Evolutionary conservation across 1,140 invertebrate genomes (phyloP).

Genomic region (Psix sp.): DNA sequence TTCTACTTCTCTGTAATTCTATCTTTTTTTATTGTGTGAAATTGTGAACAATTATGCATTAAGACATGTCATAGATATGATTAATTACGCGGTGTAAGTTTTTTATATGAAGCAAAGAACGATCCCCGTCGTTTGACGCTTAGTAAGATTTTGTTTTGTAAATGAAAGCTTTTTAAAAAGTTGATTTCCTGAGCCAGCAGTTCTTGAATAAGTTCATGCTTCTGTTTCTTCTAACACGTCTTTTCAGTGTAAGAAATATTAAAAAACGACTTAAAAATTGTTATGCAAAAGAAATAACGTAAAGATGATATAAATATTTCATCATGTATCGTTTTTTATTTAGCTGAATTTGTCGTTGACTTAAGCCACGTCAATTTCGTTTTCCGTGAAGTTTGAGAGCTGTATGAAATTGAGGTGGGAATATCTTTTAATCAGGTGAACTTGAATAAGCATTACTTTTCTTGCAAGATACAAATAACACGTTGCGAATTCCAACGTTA

Average conservation of each 20-base stretch:
- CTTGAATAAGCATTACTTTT: slow-evolving; percentile 24
- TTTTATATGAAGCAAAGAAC: slow-evolving; percentile 30
- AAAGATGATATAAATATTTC: slow-evolving; percentile 6
- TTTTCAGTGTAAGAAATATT: background rate
- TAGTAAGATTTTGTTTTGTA: slow-evolving; percentile 22
- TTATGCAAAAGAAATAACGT: too few species aligned
- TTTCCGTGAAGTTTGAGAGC: slow-evolving; percentile 28
- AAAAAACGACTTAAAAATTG: background rate
- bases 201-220: slow-evolving; percentile 34
- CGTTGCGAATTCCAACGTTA: slow-evolving; percentile 2
- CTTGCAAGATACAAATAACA: slow-evolving; percentile 16
- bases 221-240: slow-evolving; percentile 12
- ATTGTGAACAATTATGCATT: slow-evolving; percentile 5
- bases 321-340: slow-evolving; percentile 28
- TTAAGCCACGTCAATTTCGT: slow-evolving; percentile 23
- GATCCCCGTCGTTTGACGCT: slow-evolving; percentile 27
- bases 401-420: slow-evolving; percentile 29
- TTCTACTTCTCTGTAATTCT: background rate
- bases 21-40: background rate
- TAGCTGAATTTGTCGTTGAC: slow-evolving; percentile 22
- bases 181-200: slow-evolving; percentile 36
- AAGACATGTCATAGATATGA: slow-evolving; percentile 23
- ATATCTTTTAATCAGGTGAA: slow-evolving; percentile 43
- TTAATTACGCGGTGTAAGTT: slow-evolving; percentile 41
- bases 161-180: slow-evolving; percentile 35